Evolutionary conservation across 2,797 vertebrate genomes (phyloP), one percentile per base, ranked within the genome.

Genomic region (Ptychadena robeensis): DNA sequence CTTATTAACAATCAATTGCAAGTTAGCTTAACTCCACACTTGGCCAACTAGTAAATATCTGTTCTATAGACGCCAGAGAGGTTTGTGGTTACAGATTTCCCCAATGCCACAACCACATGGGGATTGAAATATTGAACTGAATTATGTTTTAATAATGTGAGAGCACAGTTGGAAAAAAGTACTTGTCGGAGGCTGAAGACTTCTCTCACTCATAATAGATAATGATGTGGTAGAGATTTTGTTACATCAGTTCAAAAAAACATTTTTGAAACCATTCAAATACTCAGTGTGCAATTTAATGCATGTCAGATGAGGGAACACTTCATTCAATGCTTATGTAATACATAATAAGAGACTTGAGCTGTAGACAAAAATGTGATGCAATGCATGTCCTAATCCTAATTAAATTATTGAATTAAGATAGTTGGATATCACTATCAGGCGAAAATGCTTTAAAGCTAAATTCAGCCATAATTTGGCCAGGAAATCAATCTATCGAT

Each of bases 141-240:
- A 30, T 75, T 83, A 30, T 83, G 71, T 83, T 83, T 72, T 83
- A 71, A 79, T 83, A 73, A 65, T 57, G 74, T 53, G 59, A 72
- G 40, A 64, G 37, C 68, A 65, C 59, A 78, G 81, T 31, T 59
- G 74, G 61, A 72, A n/a, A 72, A n/a, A 14, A 37, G 63, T 28
- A 73, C 74, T 53, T 40, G 10, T 65, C 31, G 38, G 74, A 76
- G 30, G 38, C 37, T 31, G 67, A 28, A 35, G 65, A 71, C 53
- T 82, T 82, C 18, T 82, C 70, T 78, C 81, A 71, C 81, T 78
- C 74, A 37, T 67, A 72, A 66, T 72, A 78, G 67, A 78, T 44
- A 76, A 64, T 35, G 14, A 64, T 30, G 75, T 18, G 25, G 53
- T 22, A 34, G 63, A 63, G 40, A 38, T 40, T 37, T 32, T 37